phyloP scores from a whole-genome alignment of 2,888 invertebrate genomes.

The Conchocele bisecta region DNA sequence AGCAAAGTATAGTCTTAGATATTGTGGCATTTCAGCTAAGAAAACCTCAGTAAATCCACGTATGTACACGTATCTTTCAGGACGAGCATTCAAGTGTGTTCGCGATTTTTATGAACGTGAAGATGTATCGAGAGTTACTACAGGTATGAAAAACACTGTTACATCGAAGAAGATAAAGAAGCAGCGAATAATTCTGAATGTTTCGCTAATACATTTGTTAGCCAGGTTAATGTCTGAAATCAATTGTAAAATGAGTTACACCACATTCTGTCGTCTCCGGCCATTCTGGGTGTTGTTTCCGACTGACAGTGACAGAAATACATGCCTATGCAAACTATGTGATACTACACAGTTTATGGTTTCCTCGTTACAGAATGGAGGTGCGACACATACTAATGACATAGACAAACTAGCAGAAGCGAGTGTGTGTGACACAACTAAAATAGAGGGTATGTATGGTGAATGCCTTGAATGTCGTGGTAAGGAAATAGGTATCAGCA shows the following conservation, averaged over 20 bases:
- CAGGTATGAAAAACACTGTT: constrained; percentile 35
- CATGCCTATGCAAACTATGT: constrained; percentile 46
- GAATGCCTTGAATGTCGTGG: too few relatives aligned
- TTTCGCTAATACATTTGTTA: constrained; percentile 33
- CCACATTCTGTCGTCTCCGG: constrained; percentile 30
- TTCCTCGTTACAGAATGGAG: constrained; percentile 4
- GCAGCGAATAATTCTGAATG: constrained; percentile 36
- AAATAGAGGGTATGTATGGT: too few relatives aligned
- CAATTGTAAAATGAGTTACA: constrained; percentile 3
- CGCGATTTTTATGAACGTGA: constrained; percentile 23
- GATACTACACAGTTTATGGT: constrained; percentile 37
- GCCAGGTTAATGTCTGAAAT: constrained; percentile 32
- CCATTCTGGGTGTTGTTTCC: constrained; percentile 53
- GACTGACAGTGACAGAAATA: constrained; percentile 39
- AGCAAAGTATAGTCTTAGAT: neutral
- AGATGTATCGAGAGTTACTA: constrained; percentile 21
- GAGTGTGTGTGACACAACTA: too few relatives aligned
- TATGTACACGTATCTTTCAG: constrained; percentile 3
- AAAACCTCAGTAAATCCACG: neutral
- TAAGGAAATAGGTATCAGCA: too few relatives aligned
- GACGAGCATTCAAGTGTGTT: constrained; percentile 4
- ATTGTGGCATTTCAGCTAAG: neutral
- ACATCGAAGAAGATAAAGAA: constrained; percentile 39
- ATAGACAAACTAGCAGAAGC: too few relatives aligned
- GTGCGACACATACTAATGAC: too few relatives aligned